A percentile compares a stretch with the other conserved stretches of the same genome.
phyloP scores from a whole-genome alignment of 2,888 invertebrate genomes.

The Rhamphomyia laevipes region DNA sequence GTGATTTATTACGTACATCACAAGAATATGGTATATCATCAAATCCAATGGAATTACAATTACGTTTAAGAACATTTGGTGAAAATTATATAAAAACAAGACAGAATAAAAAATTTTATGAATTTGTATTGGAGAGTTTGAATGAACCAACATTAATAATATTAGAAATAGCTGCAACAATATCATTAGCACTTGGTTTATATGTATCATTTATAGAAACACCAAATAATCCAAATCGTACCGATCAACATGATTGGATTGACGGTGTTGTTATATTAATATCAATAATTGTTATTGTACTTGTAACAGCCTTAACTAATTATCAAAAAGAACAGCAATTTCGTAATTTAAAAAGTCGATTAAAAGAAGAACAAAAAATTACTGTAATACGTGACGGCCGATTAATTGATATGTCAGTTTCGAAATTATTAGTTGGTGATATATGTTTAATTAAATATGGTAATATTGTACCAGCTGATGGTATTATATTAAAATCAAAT shows the following conservation, averaged over 20 bases:
- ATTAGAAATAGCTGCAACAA: conserved; percentile 88
- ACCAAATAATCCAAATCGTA: conserved; percentile 45
- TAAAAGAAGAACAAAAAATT: conserved; percentile 95
- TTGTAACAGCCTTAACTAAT: conserved; percentile 97
- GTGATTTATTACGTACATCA: too few species aligned
- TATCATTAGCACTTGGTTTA: conserved; percentile 47
- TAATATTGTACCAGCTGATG: conserved; percentile 92
- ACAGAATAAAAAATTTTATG: too few species aligned
- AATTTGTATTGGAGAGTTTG: too few species aligned
- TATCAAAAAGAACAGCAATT: conserved; percentile 98
- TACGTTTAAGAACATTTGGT: too few species aligned
- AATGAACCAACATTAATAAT: conserved; percentile 94
- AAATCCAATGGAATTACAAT: too few species aligned
- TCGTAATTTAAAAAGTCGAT: conserved; percentile 86
- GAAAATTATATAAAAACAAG: too few species aligned
- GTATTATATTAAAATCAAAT: conserved; percentile 88
- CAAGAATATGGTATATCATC: too few species aligned
- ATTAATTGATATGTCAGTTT: conserved; percentile 83
- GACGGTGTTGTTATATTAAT: conserved; percentile 95
- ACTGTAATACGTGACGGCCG: conserved; percentile 81
- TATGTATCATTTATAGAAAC: too few species aligned
- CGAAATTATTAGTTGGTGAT: conserved; percentile 87
- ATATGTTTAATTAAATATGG: conserved; percentile 92
- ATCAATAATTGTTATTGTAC: conserved; percentile 92
- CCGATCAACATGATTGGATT: conserved; percentile 93